Percentiles rank a stretch among this genome's conserved stretches.
phyloP scores from a whole-genome alignment of 2,797 vertebrate species.

The Okamejei kenojei region DNA sequence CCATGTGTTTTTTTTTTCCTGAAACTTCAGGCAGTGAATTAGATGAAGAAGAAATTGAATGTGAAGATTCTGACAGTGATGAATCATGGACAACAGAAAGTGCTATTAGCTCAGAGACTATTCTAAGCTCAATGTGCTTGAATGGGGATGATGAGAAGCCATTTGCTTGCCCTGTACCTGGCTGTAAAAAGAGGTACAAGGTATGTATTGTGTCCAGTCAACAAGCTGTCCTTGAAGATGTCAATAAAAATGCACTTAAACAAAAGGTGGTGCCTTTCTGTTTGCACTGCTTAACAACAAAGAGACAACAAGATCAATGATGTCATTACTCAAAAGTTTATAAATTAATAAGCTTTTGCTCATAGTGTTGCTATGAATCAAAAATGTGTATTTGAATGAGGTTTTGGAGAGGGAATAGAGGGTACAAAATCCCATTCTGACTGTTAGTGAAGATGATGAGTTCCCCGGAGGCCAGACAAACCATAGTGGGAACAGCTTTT shows the following conservation, averaged over 20 bases:
- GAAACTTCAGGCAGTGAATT: conserved; percentile 53
- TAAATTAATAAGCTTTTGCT: conserved; percentile 53
- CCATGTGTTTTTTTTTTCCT: conserved; percentile 56
- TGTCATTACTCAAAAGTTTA: conserved; percentile 43
- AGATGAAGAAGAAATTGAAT: conserved; percentile 53
- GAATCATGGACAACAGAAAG: conserved; percentile 61
- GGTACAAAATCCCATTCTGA: conserved; percentile 86
- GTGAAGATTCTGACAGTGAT: conserved; percentile 58
- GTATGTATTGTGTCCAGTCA: conserved; percentile 49
- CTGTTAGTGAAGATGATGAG: conserved; percentile 92
- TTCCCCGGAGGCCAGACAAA: conserved; percentile 76
- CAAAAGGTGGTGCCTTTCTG: conserved; percentile 28
- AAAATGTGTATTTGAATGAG: conserved; percentile 54
- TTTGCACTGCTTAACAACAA: background rate
- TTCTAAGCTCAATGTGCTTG: conserved; percentile 50
- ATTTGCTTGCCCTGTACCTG: conserved; percentile 52
- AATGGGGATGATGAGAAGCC: conserved; percentile 53
- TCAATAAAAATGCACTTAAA: conserved; percentile 41
- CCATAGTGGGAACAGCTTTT: conserved; percentile 72
- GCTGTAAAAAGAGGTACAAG: conserved; percentile 44
- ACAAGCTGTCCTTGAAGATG: conserved; percentile 48
- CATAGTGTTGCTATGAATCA: conserved; percentile 56
- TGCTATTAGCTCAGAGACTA: conserved; percentile 62
- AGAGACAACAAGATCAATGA: conserved; percentile 43
- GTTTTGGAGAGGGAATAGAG: conserved; percentile 70